Conservation (phyloP, 2,888 invertebrate genomes). For the Campaea margaritaria region DNA sequence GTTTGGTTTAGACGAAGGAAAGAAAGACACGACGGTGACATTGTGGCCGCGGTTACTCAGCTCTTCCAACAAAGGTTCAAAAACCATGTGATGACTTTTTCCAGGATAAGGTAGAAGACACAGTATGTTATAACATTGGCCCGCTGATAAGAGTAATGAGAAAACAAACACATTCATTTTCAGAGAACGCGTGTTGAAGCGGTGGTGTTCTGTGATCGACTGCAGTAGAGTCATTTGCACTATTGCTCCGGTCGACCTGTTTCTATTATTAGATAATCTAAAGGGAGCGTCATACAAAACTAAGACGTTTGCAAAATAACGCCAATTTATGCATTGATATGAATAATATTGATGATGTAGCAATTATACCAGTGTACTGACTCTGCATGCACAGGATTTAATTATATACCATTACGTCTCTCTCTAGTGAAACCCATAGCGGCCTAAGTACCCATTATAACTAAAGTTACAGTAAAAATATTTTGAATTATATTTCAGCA, state of each 20-base stretch:
- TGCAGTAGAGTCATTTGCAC: conserved; percentile 8
- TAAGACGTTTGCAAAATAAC: conserved; percentile 28
- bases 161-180: conserved; percentile 39
- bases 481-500: too few species aligned
- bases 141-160: conserved; percentile 35
- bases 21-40: conserved; percentile 77
- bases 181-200: conserved; percentile 32
- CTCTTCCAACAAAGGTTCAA: conserved; percentile 72
- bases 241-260: conserved; percentile 11
- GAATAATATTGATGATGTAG: conserved; percentile 1
- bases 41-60: conserved; percentile 72
- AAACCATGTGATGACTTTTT: conserved; percentile 80
- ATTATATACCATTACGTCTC: conserved; percentile 2
- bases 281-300: conserved; percentile 18
- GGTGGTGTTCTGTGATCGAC: conserved; percentile 23
- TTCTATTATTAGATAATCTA: conserved; percentile 33
- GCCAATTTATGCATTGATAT: too few species aligned
- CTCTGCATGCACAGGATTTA: not conserved
- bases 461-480: too few species aligned
- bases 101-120: conserved; percentile 75
- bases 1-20: conserved; percentile 53
- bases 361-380: conserved; percentile 7
- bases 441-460: too few species aligned
- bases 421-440: too few species aligned
- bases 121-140: conserved; percentile 60